Evolutionary conservation across 2,113 vertebrate genomes (phyloP).

Genomic region (Menidia beryllina): DNA sequence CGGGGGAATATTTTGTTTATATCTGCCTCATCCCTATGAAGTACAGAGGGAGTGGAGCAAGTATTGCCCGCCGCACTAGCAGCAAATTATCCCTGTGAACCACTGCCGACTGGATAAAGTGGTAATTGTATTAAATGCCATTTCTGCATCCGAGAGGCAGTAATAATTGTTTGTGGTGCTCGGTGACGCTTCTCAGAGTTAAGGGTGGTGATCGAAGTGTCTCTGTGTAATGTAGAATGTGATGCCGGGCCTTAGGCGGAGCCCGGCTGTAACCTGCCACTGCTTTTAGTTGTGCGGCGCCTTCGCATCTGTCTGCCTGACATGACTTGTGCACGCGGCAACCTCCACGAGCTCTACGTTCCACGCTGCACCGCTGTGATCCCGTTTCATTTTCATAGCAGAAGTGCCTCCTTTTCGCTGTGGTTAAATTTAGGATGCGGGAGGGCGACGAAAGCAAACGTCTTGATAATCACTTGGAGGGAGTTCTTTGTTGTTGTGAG

Average conservation of each 20-base stretch:
- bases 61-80: constrained; percentile 12
- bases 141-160: constrained; percentile 22
- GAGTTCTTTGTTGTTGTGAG: constrained; percentile 7
- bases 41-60: constrained; percentile 1
- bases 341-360: not conserved
- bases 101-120: constrained; percentile 30
- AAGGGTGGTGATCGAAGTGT: constrained; percentile 11
- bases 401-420: constrained; percentile 20
- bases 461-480: constrained; percentile 41
- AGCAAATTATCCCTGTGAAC: constrained; percentile 35
- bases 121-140: constrained; percentile 36
- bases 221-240: constrained; percentile 24
- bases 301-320: constrained; percentile 10
- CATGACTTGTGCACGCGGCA: constrained; percentile 14
- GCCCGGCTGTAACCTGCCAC: constrained; percentile 2
- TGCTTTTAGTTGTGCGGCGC: constrained; percentile 21
- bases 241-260: constrained; percentile 26
- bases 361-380: not conserved
- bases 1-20: constrained; percentile 29
- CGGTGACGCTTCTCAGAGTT: constrained; percentile 18
- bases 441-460: constrained; percentile 24
- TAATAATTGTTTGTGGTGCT: constrained; percentile 52
- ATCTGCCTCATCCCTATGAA: constrained; percentile 23
- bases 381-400: not conserved
- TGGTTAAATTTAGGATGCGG: not conserved